A percentile compares a stretch with the other conserved stretches of the same genome.
Evolutionary conservation across 2,113 vertebrate species (phyloP).

Genomic region (Psittacara wagleri): DNA sequence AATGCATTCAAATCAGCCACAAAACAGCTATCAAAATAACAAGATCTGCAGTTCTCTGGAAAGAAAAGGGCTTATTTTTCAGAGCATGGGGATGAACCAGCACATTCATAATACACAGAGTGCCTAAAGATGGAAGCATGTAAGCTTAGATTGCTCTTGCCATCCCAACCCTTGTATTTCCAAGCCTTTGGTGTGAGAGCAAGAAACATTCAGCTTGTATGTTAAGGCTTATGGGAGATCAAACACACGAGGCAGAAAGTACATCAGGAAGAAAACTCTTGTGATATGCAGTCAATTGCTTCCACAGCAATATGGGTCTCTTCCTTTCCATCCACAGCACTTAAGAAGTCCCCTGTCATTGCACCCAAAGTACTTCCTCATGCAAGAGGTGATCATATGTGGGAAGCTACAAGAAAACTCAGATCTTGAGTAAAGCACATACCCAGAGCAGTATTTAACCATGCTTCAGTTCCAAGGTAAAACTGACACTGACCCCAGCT

Average conservation of each 20-base stretch:
- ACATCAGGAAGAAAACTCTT: neutral
- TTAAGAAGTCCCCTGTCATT: neutral
- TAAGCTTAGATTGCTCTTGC: neutral
- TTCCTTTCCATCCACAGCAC: neutral
- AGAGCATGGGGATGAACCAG: neutral
- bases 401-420: neutral
- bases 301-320: neutral
- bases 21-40: neutral
- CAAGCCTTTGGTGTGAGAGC: neutral
- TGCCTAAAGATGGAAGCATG: neutral
- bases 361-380: neutral
- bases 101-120: neutral
- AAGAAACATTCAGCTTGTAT: neutral
- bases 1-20: neutral
- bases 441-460: neutral
- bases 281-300: neutral
- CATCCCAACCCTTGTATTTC: neutral
- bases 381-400: neutral
- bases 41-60: neutral
- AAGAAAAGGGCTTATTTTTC: neutral
- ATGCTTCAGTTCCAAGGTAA: accelerated
- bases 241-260: neutral
- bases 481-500: neutral
- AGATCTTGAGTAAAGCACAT: neutral
- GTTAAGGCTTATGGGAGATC: neutral